These are phyloP conservation scores for Schizopygopsis malacanthus DNA, from an alignment of 2,797 vertebrate genomes.

Conservation along the genomic window DNA sequence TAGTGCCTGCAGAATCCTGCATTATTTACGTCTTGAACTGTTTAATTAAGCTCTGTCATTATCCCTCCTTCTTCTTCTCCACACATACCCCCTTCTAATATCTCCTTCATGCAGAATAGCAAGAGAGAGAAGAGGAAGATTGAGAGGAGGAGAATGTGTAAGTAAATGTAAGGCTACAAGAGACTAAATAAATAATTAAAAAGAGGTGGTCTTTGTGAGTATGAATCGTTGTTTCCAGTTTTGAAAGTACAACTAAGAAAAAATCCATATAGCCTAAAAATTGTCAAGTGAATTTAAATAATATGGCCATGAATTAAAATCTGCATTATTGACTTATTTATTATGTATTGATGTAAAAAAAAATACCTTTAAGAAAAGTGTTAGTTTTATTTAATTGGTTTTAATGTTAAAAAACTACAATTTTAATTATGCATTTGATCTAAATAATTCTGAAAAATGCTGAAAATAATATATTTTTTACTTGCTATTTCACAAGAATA, in stretches of 20 bases:
- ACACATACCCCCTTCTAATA: not conserved
- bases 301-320: not conserved
- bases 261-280: not conserved
- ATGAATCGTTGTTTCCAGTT: not conserved
- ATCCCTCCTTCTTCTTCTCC: conserved; percentile 27
- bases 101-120: conserved; percentile 13
- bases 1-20: conserved; percentile 49
- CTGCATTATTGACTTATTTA: not conserved
- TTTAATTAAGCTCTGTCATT: conserved; percentile 55
- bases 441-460: not conserved
- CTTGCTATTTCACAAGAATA: not conserved
- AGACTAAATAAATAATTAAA: not conserved
- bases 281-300: not conserved
- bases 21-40: conserved; percentile 58
- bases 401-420: too few species aligned
- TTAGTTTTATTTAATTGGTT: not conserved
- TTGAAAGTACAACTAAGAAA: not conserved
- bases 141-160: conserved; percentile 55
- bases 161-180: not conserved
- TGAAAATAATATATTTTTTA: not conserved
- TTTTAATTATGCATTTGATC: not conserved
- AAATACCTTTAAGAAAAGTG: not conserved
- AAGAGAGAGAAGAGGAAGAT: conserved; percentile 30
- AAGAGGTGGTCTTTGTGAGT: not conserved
- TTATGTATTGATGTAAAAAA: not conserved